Evolutionary conservation across 2,113 vertebrate genomes (phyloP), one percentile per base, ranked within the genome.

Genomic region (Myodes glareolus): DNA sequence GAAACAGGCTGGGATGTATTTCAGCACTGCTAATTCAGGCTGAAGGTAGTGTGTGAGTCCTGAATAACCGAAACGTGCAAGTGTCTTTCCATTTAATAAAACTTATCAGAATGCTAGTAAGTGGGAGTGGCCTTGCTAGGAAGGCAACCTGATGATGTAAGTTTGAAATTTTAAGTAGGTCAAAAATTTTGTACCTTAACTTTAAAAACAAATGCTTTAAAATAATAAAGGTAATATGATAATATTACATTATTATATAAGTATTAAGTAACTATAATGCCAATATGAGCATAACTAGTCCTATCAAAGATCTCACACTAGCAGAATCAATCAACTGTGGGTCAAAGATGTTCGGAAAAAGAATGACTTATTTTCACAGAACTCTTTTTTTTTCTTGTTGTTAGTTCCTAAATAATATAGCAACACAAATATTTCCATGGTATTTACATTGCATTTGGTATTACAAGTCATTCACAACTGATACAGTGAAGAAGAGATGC

Each of bases 161-260:
- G 31, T 14, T 90, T 70, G 17, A 50, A 58, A 9, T 67, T 95
- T 81, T 55, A 92, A 61, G 25, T 68, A 88, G 68, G 81, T 87
- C 65, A 95, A 67, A 52, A 68, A 95, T 92, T 75, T 58, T 75
- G 47, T 58, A 42, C 21, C 36, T 87, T 84, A 90, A 78, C 36
- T 86, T 50, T 19, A 4, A 33, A 90, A 87, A 36, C 10, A 36
- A 7, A 77, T 39, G 12, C 4, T 67, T 95, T 36, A 61, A 95
- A 91, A 63, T 91, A 92, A 55, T 31, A 92, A 5, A 52, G n/a
- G 2, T 65, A 68, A 77, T 10, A 70, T n/a, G n/a, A n/a, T n/a
- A n/a, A n/a, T n/a, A n/a, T n/a, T n/a, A n/a, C n/a, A n/a, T n/a
- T n/a, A n/a, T n/a, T n/a, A n/a, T n/a, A n/a, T n/a, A n/a, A n/a